phyloP scores from a whole-genome alignment of 2,797 vertebrate species.

The Acrossocheilus fasciatus region DNA sequence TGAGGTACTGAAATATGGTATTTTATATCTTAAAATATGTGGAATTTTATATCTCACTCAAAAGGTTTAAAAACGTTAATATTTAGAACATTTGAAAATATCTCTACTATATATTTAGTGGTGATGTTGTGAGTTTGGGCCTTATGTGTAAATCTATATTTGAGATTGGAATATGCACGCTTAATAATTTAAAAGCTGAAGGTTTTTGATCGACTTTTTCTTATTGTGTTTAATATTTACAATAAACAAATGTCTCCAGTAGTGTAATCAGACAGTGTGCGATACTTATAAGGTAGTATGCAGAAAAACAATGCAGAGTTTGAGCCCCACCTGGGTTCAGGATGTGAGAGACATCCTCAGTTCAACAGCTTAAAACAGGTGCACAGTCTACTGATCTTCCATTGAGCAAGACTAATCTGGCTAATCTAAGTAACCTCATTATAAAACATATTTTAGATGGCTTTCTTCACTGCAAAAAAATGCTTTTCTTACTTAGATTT shows the following conservation, averaged over 20 bases:
- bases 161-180: neutral
- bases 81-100: neutral
- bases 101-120: neutral
- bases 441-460: neutral
- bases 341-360: neutral
- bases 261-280: no score
- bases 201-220: neutral
- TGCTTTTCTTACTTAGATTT: no score
- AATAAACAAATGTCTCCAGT: neutral
- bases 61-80: neutral
- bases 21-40: neutral
- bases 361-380: slow-evolving; percentile 15
- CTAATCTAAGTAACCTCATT: neutral
- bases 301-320: neutral
- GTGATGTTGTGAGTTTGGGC: neutral
- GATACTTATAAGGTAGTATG: neutral
- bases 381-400: neutral
- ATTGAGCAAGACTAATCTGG: neutral
- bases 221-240: neutral
- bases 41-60: neutral
- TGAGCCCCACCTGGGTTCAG: neutral
- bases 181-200: neutral
- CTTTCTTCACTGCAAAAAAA: neutral
- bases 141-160: neutral
- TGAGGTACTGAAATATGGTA: no score